Evolutionary conservation across 2,113 vertebrate genomes (phyloP).

Genomic region (Archocentrus centrarchus): DNA sequence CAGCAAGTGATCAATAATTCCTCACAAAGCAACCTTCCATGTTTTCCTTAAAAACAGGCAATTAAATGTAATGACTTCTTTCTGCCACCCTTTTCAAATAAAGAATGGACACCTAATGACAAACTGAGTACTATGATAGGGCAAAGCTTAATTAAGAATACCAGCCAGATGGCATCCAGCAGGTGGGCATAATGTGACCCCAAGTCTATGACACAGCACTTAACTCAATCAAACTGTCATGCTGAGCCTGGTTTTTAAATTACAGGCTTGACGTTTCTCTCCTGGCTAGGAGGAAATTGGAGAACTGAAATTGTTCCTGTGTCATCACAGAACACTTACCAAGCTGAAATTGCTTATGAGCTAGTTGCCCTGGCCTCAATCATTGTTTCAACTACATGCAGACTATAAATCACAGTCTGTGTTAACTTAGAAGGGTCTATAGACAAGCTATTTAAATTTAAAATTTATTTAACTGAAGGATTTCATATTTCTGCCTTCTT

Average conservation of each 20-base stretch:
- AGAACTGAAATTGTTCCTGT: constrained; percentile 9
- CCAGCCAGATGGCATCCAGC: constrained; percentile 49
- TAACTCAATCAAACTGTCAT: constrained; percentile 16
- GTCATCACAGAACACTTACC: constrained; percentile 12
- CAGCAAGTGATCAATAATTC: constrained; percentile 69
- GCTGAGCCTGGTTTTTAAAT: constrained; percentile 55
- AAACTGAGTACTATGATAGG: constrained; percentile 19
- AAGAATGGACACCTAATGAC: constrained; percentile 22
- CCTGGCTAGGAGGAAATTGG: constrained; percentile 28
- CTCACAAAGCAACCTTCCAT: constrained; percentile 52
- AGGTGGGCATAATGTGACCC: constrained; percentile 56
- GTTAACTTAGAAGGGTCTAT: background rate
- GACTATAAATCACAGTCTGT: background rate
- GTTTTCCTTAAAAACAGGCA: constrained; percentile 39
- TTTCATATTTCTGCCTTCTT: background rate
- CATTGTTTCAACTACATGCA: background rate
- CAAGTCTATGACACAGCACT: constrained; percentile 36
- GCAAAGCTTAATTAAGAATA: constrained; percentile 37
- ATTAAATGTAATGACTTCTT: constrained; percentile 54
- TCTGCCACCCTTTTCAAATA: constrained; percentile 25
- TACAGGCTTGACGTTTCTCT: constrained; percentile 35
- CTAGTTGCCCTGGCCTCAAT: background rate
- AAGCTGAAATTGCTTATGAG: constrained; percentile 22
- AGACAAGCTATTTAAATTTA: background rate
- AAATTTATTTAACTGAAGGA: background rate